Percentiles rank a stretch among this genome's conserved stretches.
These are phyloP conservation scores for Montifringilla adamsi DNA, from an alignment of 2,113 vertebrate species.

Conservation along the genomic window DNA sequence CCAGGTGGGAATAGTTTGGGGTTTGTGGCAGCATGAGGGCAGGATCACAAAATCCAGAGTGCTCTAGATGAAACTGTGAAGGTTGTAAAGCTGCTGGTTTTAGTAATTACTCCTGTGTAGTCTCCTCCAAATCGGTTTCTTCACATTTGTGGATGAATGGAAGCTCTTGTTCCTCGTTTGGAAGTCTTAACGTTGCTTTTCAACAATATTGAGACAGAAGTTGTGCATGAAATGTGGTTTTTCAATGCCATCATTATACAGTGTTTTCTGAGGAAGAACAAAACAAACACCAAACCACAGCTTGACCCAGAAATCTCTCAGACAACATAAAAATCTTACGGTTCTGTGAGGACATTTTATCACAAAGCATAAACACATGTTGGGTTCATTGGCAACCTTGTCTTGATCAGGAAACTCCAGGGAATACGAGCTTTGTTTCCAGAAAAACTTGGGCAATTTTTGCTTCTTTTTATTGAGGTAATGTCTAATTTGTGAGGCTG, in stretches of 20 bases:
- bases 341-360: neutral
- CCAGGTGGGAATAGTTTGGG: neutral
- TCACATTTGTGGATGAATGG: neutral
- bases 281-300: neutral
- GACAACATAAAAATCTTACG: neutral
- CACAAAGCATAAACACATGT: accelerated
- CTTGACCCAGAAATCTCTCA: neutral
- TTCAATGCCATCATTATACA: neutral
- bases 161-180: neutral
- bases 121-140: neutral
- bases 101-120: neutral
- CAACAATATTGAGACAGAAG: neutral
- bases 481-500: constrained; percentile 19
- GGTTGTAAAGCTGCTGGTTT: neutral
- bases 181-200: neutral
- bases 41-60: neutral
- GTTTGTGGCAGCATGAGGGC: neutral
- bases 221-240: neutral
- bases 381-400: neutral
- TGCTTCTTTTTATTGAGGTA: neutral
- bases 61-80: neutral
- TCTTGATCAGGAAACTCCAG: neutral
- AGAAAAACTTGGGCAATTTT: neutral
- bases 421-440: neutral
- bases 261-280: neutral